Conservation (phyloP, 2,113 vertebrate species). For the Cottus gobio region DNA sequence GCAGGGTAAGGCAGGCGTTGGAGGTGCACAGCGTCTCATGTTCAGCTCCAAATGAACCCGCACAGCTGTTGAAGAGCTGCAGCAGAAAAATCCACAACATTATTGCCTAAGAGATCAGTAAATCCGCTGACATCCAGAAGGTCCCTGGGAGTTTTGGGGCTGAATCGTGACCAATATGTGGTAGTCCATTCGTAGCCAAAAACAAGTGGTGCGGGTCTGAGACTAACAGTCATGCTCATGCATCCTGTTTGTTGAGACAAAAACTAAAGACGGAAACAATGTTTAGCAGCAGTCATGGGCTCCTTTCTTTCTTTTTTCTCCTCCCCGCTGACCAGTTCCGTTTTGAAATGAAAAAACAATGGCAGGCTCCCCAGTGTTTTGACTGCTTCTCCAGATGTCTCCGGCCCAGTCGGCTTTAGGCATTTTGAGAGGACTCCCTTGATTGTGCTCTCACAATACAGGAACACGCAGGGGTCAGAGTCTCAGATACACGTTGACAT, state of each 20-base stretch:
- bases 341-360: constrained; percentile 74
- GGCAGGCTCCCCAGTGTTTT: constrained; percentile 67
- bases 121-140: constrained; percentile 10
- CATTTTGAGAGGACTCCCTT: constrained; percentile 48
- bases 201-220: constrained; percentile 45
- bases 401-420: constrained; percentile 41
- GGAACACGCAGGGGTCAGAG: constrained; percentile 36
- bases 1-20: constrained; percentile 75
- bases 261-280: constrained; percentile 76
- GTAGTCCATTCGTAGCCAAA: constrained; percentile 39
- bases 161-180: constrained; percentile 30
- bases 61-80: constrained; percentile 52
- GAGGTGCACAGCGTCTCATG: constrained; percentile 67
- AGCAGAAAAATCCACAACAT: constrained; percentile 73
- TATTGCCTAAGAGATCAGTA: constrained; percentile 32
- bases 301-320: constrained; percentile 66
- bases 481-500: constrained; percentile 15
- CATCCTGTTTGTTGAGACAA: constrained; percentile 79
- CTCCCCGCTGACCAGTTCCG: constrained; percentile 69
- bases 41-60: constrained; percentile 24
- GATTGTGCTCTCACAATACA: constrained; percentile 63
- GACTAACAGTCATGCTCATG: constrained; percentile 53
- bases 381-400: constrained; percentile 80
- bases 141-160: not conserved
- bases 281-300: constrained; percentile 41